Base-by-base conservation (phyloP, 1,140 invertebrate species). In the Anthonomus grandis region DNA sequence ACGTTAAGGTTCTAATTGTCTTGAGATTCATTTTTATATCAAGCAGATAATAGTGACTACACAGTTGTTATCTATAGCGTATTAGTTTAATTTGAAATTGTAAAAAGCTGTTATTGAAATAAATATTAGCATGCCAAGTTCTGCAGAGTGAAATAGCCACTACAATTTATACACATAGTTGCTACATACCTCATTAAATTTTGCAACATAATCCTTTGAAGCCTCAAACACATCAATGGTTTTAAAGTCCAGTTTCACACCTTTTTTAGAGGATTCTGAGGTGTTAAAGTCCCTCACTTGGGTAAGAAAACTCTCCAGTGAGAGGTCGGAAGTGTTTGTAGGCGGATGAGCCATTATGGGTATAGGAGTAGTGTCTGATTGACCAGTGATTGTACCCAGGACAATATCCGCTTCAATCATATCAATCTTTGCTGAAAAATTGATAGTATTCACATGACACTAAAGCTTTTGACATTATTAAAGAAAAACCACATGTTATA, bases 281-380 rank as follows among this genome's bases (percentile, higher is more conserved):
- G 53, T 0, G 38, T 45, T 9, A 66, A 66, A 1, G n/a, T 83
- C 78, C 2, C 79, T 68, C 5, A 87, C 81, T 13, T 74, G 72
- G 6, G 74, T 59, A 0, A 96, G 66, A 74, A 93, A 95, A 3
- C 84, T 77, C 5, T 85, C 77, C 0, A 96, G 75, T 4, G 84
- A 82, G 2, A 95, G 74, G 70, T 95, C 89, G 2, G 90, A 91
- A 4, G 73, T 76, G 0, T 69, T 81, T 0, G 73, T 73, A 2
- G 90, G 90, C 17, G 91, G 89, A 76, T 94, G 90, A 3, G 83
- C 90, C 91, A 96, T 95, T 10, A 96, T 82, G 0, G 92, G 90
- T 4, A 86, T 74, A 15, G 67, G 67, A 64, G 58, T 53, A 59
- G 27, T 34, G 61, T 50, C 76, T 8, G 34, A 31, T 8, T 49